Evolutionary conservation across 2,797 vertebrate species (phyloP).

Genomic region (Ctenopoma kingsleyae): DNA sequence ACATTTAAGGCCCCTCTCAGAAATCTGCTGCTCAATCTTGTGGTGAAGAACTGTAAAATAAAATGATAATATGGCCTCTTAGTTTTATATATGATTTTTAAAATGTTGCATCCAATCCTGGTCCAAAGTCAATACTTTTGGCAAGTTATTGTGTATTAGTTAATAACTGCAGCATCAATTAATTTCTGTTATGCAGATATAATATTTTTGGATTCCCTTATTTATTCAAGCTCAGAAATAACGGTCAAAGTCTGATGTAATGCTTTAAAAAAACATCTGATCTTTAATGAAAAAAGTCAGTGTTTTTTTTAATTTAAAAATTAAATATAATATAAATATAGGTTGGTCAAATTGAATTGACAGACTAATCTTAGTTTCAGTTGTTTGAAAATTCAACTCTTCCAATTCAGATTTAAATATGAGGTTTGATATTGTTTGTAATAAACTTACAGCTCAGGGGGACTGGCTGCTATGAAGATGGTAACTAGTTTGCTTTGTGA

Average conservation of each 20-base stretch:
- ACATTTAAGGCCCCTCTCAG: slow-evolving; percentile 24
- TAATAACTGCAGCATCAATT: background rate
- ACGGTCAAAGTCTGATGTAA: too few relatives aligned
- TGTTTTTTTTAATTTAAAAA: background rate
- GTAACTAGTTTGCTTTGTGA: too few relatives aligned
- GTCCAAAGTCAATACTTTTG: background rate
- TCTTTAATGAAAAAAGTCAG: too few relatives aligned
- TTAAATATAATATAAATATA: too few relatives aligned
- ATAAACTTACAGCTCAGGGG: too few relatives aligned
- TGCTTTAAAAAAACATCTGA: too few relatives aligned
- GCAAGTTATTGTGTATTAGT: background rate
- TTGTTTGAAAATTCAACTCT: too few relatives aligned
- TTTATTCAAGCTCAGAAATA: background rate
- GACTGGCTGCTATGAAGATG: too few relatives aligned
- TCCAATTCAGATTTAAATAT: too few relatives aligned
- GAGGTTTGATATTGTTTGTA: too few relatives aligned
- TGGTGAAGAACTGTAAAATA: background rate
- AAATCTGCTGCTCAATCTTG: slow-evolving; percentile 5
- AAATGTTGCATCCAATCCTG: background rate
- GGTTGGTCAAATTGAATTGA: too few relatives aligned
- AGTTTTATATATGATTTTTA: background rate
- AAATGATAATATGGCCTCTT: background rate
- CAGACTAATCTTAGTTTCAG: too few relatives aligned
- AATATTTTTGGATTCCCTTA: background rate
- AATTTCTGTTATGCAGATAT: background rate